Conservation (phyloP, 2,797 vertebrate genomes). For the Arctocebus calabarensis region DNA sequence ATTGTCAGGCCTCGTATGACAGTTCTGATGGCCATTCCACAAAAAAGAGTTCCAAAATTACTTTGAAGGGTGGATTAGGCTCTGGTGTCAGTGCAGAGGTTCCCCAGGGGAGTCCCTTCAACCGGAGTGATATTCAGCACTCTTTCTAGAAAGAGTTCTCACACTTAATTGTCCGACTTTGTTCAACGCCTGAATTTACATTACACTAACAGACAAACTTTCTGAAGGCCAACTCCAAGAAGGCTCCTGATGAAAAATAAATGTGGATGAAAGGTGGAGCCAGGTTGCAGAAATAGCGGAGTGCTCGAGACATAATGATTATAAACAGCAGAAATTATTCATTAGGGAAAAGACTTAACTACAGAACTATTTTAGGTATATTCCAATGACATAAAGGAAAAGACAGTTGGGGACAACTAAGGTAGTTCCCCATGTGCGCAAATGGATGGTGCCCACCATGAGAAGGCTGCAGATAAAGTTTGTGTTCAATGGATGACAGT, state of each 20-base stretch:
- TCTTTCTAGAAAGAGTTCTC: too few relatives aligned
- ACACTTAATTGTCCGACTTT: too few relatives aligned
- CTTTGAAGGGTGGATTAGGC: too few relatives aligned
- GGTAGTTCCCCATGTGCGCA: not conserved
- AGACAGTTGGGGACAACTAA: not conserved
- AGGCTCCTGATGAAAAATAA: not conserved
- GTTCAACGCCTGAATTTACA: not conserved
- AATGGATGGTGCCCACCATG: not conserved
- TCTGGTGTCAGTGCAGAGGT: too few relatives aligned
- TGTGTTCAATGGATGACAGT: not conserved
- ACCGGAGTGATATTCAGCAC: too few relatives aligned
- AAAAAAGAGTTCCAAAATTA: too few relatives aligned
- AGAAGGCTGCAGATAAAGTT: not conserved
- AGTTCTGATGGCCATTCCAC: too few relatives aligned
- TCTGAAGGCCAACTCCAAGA: not conserved
- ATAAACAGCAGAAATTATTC: not conserved
- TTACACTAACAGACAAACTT: not conserved
- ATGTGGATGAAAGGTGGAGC: fast-evolving
- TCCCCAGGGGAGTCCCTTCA: too few relatives aligned
- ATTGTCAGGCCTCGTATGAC: too few relatives aligned
- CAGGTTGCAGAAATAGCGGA: not conserved
- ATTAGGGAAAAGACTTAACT: not conserved
- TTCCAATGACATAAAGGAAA: not conserved
- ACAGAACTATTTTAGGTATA: not conserved
- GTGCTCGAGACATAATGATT: not conserved